These are phyloP conservation scores for Globicephala melas DNA, from an alignment of 2,113 vertebrate genomes.

Conservation along the genomic window DNA sequence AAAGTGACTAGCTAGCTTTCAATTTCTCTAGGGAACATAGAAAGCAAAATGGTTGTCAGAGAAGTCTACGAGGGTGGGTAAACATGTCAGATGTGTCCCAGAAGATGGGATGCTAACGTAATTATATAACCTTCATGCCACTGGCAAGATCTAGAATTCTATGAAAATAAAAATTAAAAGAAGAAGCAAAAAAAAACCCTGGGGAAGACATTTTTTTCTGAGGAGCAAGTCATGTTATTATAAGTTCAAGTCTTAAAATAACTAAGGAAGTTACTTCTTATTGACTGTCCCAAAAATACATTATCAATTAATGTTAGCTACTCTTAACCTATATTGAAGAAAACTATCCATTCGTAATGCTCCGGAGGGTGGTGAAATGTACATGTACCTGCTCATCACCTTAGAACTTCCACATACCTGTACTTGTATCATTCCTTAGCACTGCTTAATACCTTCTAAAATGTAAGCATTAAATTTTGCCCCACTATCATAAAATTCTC, in stretches of 20 bases:
- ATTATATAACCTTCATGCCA: not conserved
- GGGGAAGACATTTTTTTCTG: not conserved
- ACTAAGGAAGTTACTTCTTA: not conserved
- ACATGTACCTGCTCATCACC: not conserved
- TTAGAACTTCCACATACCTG: not conserved
- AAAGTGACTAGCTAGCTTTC: not conserved
- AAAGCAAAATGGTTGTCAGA: not conserved
- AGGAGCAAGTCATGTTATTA: not conserved
- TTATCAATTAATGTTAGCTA: not conserved
- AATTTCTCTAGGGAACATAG: not conserved
- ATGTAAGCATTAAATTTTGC: not conserved
- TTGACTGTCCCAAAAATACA: not conserved
- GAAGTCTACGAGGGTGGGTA: not conserved
- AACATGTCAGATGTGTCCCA: not conserved
- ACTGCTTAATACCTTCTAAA: not conserved
- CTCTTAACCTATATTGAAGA: not conserved
- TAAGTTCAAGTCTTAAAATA: not conserved
- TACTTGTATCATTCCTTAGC: not conserved
- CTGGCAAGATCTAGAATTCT: not conserved
- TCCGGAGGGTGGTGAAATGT: not conserved
- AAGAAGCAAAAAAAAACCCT: not conserved
- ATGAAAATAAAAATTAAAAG: slow-evolving; percentile 22
- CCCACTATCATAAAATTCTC: not conserved
- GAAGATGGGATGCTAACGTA: not conserved
- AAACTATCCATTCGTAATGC: not conserved